These are phyloP conservation scores for Cheilosia vulpina DNA, from an alignment of 2,888 invertebrate genomes.

Conservation along the genomic window DNA sequence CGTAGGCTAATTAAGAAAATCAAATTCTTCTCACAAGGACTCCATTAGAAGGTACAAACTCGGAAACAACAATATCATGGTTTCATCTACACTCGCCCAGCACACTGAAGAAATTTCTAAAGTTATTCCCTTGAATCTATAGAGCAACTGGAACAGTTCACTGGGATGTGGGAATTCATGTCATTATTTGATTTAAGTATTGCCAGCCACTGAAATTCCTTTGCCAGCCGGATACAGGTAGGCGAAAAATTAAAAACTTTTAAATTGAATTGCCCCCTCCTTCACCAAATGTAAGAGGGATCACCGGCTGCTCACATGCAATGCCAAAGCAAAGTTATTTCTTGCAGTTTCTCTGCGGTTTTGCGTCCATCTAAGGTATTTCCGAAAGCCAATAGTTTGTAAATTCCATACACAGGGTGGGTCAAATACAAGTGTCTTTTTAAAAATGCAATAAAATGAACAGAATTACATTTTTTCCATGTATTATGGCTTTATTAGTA, in stretches of 20 bases:
- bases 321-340: conserved; percentile 54
- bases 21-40: too few species aligned
- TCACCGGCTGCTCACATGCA: not conserved
- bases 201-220: conserved; percentile 62
- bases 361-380: conserved; percentile 48
- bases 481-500: too few species aligned
- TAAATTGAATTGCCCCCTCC: conserved; percentile 57
- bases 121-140: not conserved
- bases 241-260: conserved; percentile 57
- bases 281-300: conserved; percentile 35
- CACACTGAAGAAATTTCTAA: not conserved
- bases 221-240: conserved; percentile 53
- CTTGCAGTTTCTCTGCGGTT: conserved; percentile 56
- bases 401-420: conserved; percentile 56
- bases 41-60: too few species aligned
- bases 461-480: too few species aligned
- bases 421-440: too few species aligned
- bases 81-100: not conserved
- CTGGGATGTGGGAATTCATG: conserved; percentile 29
- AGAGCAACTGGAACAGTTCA: conserved; percentile 17
- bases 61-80: too few species aligned
- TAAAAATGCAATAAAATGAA: too few species aligned
- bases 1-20: too few species aligned
- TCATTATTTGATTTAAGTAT: conserved; percentile 65
- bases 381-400: conserved; percentile 64